Base-by-base conservation (phyloP, 2,888 invertebrate genomes). In the Calameuta filiformis region DNA sequence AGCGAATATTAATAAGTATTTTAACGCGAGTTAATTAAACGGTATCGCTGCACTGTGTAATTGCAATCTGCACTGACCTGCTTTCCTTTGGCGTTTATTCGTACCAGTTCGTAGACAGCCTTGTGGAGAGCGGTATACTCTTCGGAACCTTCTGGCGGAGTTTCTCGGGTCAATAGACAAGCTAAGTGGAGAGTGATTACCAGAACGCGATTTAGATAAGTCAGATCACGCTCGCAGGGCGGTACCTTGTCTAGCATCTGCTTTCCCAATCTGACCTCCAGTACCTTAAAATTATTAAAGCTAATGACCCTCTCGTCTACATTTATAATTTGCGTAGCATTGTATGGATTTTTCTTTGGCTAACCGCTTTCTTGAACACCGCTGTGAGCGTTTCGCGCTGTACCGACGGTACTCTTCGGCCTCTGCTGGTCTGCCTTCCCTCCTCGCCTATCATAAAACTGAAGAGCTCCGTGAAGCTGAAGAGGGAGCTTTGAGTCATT, bases 381-480 rank as follows among this genome's bases (percentile, higher is more conserved):
- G 95, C 94, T 85, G 97, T 94, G 85, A 98, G 95, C 91, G 98
- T 98, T 77, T 94, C 93, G 88, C 97, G 96, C 76, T 96, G 95
- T 35, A 98, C 95, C 0, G 96, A 95, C 73, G 96, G 97, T 80
- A 96, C 96, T 81, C 95, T 94, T 78, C 96, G 94, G 73, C 96
- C 95, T 86, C 95, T 92, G 23, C 93, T 93, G 79, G 94, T 93
- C 80, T 95, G 95, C 74, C 95, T 93, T 37, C 95, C 95, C 76
- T 96, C 94, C 91, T 98, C 98, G 37, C 97, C 96, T 91, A 98
- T 95, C 97, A 99, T 98, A 92, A 98, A 98, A 79, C 96, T 96
- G 92, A 97, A 98, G 56, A 99, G 94, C 92, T 99, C 99, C 3
- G 98, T 97, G 92, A 99, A 99, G 85, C 98, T 97, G 90, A 98